A percentile compares a stretch with the other conserved stretches of the same genome.
These are phyloP conservation scores for Listronotus oregonensis DNA, from an alignment of 1,140 invertebrate genomes.

Conservation along the genomic window DNA sequence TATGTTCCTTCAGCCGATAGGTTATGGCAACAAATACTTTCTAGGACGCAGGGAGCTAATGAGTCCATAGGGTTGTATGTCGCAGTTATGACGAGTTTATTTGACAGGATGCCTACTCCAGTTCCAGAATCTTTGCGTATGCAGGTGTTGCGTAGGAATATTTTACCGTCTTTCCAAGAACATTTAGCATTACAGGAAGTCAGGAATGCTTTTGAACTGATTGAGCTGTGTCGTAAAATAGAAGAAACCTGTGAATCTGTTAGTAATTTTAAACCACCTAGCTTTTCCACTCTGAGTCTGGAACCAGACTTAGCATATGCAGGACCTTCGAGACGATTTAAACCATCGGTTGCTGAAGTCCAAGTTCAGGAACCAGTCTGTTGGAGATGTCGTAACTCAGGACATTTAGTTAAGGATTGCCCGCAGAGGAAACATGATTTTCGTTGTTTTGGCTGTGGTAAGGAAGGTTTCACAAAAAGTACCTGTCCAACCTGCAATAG, in stretches of 20 bases:
- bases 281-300: neutral
- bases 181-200: neutral
- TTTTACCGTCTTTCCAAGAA: constrained; percentile 1
- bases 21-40: neutral
- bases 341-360: neutral
- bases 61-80: neutral
- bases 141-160: constrained; percentile 6
- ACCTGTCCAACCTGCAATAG: neutral
- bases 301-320: constrained; percentile 3
- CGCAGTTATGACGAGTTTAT: neutral
- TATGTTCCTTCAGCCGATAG: neutral
- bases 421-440: neutral
- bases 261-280: constrained; percentile 2
- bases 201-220: neutral
- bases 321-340: neutral
- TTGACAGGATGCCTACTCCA: constrained; percentile 3
- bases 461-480: neutral
- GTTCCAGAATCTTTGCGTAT: neutral
- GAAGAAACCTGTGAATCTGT: neutral
- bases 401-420: neutral
- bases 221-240: neutral
- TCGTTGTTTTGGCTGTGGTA: constrained; percentile 4
- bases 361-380: neutral
- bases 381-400: neutral
- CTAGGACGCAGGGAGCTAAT: neutral